Evolutionary conservation across 2,797 vertebrate species (phyloP).

Genomic region (Mormyrops attenuatus): DNA sequence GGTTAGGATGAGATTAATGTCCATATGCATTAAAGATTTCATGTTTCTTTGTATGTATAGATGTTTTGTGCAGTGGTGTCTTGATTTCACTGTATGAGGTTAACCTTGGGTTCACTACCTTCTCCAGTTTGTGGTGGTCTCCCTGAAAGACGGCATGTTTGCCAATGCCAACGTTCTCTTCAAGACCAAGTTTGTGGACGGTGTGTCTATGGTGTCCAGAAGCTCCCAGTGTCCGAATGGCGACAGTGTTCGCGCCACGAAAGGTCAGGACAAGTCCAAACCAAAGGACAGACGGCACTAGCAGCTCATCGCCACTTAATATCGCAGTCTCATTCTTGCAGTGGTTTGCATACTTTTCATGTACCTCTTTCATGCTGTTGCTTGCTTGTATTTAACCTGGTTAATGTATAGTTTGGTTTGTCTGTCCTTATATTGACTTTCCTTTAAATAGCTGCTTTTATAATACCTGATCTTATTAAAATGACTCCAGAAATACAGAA

Average conservation of each 20-base stretch:
- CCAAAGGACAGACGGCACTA: conserved; percentile 51
- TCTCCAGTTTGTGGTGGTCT: conserved; percentile 88
- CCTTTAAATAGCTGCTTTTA: conserved; percentile 7
- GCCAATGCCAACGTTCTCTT: conserved; percentile 93
- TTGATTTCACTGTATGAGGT: neutral
- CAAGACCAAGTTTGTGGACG: conserved; percentile 89
- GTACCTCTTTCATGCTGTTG: neutral
- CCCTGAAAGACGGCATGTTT: conserved; percentile 97
- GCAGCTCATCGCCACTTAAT: conserved; percentile 34
- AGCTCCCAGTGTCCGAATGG: conserved; percentile 61
- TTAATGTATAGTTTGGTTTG: neutral
- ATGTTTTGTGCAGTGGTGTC: neutral
- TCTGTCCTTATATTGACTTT: neutral
- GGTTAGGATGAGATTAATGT: neutral
- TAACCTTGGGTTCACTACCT: neutral
- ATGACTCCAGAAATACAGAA: neutral
- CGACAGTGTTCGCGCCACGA: conserved; percentile 35
- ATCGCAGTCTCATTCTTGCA: neutral
- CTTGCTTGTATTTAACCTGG: neutral
- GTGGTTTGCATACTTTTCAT: neutral
- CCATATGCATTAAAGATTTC: neutral
- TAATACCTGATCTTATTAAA: neutral
- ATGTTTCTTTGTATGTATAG: neutral
- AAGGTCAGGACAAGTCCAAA: conserved; percentile 56
- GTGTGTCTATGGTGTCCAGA: conserved; percentile 78